These are phyloP conservation scores for Zaprionus ornatus DNA, from an alignment of 1,140 invertebrate species.

Conservation along the genomic window DNA sequence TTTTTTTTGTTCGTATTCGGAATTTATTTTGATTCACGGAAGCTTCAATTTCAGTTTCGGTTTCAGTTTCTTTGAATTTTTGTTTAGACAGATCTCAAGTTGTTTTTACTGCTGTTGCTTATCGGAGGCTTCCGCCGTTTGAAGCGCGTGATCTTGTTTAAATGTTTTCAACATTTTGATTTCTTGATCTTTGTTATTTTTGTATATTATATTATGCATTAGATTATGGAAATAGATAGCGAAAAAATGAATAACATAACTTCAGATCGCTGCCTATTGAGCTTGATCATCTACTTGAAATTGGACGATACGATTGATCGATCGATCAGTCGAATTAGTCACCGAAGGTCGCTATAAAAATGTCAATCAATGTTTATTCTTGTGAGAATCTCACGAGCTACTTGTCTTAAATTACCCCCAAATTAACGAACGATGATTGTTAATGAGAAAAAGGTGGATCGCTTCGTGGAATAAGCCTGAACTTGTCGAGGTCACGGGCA, in stretches of 20 bases:
- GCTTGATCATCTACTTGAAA: constrained; percentile 36
- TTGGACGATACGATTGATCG: constrained; percentile 8
- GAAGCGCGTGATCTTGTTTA: constrained; percentile 53
- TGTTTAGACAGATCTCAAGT: not conserved
- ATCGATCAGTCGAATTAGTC: constrained; percentile 47
- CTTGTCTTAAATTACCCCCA: constrained; percentile 25
- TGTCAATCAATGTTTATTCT: constrained; percentile 49
- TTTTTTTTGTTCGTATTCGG: constrained; percentile 10
- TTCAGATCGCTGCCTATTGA: constrained; percentile 52
- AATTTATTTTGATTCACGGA: constrained; percentile 53
- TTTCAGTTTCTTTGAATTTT: constrained; percentile 37
- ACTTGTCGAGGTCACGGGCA: constrained; percentile 55
- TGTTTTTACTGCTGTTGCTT: constrained; percentile 34
- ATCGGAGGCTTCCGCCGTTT: constrained; percentile 34
- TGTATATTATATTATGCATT: constrained; percentile 38
- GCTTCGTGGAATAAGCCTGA: constrained; percentile 52
- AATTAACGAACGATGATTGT: constrained; percentile 47
- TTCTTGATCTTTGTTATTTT: constrained; percentile 30
- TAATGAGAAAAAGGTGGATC: constrained; percentile 7
- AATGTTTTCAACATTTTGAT: constrained; percentile 57
- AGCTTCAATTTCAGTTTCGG: constrained; percentile 57
- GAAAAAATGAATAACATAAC: constrained; percentile 36
- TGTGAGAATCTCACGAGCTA: constrained; percentile 17
- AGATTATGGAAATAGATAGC: constrained; percentile 63
- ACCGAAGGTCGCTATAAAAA: constrained; percentile 62